Base-by-base conservation (phyloP, 2,113 vertebrate genomes). In the Coregonus clupeaformis region DNA sequence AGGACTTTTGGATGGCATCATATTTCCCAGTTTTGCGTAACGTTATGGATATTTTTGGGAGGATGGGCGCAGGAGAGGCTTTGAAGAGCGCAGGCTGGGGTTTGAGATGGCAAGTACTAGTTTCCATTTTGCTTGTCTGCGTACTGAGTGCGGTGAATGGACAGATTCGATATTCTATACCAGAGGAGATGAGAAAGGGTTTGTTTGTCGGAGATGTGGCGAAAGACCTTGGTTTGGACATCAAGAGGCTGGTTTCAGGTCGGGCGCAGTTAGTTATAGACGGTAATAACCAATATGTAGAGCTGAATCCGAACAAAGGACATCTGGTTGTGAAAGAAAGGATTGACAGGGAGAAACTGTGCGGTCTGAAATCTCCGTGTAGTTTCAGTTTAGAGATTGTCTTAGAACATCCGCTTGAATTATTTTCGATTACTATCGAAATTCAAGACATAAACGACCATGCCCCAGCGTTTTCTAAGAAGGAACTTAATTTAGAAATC, bases 391-490 rank as follows among this genome's bases (percentile, higher is more conserved):
- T 94, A 36, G 92, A 94, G 78, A 87, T 95, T 25, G 83, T 96
- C 29, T 84, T 97, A 36, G 93, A 95, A 91, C 93, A 93, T 24
- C 95, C 95, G 0, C 72, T 95, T 55, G 90, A 96, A 74, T 82
- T 96, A 29, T 87, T 93, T 73, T 89, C 80, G 25, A 86, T 93
- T 69, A 92, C 92, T 22, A 78, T 96, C 27, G 90, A 94, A 64
- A 65, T 96, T 77, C 77, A 68, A 70, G 94, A 96, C 30, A 65
- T 95, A 73, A 96, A 97, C 5, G 94, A 96, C 22, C 92, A 96
- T 7, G 84, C 91, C 2, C 94, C 94, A 0, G 32, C 57, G 3
- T 96, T 97, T 80, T 83, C 86, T 0, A 84, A 82, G 77, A 86
- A 82, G 45, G 83, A 89, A 68, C 89, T 92, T 0, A 47, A 77